Evolutionary conservation across 2,888 invertebrate species (phyloP), one percentile per base, ranked within the genome.

Genomic region (Scaptomyza reducta): DNA sequence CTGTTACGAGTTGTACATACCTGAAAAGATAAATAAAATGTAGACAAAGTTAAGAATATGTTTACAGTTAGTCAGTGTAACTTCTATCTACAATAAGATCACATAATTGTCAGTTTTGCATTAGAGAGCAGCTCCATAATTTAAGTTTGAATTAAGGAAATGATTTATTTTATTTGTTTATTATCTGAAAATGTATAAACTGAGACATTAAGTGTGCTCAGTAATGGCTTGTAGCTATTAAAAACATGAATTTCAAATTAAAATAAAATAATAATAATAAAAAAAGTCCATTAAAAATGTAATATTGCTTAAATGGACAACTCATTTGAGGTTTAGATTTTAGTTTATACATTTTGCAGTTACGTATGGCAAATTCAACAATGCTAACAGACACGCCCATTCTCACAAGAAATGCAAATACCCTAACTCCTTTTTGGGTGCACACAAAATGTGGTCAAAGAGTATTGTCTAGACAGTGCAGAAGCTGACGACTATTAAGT

Each of bases 21-120:
- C 80, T 84, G 74, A 33, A 84, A 84, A 33, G 49, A 22, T 18
- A n/a, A n/a, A 3, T 0, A 38, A 42, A 65, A 22, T 22, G 22
- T 22, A 22, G 22, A 22, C 22, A 22, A 58, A 46, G 14, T 33
- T 10, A 14, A 42, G 38, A n/a, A 25, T 4, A 16, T 13, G n/a
- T 9, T n/a, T 10, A 31, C 3, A 22, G 31, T 11, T 35, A 10
- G 27, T 22, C 22, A 22, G 3, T 1, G n/a, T 27, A 33, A 33
- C 11, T 33, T 13, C 6, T 59, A 29, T 49, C 35, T 47, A 22
- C 2, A 45, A 31, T 16, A 10, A 41, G 16, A 16, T 33, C 1
- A 0, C 13, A 40, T 22, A 45, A 18, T 16, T 58, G 31, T 40
- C 46, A 41, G 25, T 18, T 31, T 45, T n/a, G 29, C 27, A n/a